These are phyloP conservation scores for Cataglyphis altisquamis DNA, from an alignment of 2,888 invertebrate genomes.

Conservation along the genomic window DNA sequence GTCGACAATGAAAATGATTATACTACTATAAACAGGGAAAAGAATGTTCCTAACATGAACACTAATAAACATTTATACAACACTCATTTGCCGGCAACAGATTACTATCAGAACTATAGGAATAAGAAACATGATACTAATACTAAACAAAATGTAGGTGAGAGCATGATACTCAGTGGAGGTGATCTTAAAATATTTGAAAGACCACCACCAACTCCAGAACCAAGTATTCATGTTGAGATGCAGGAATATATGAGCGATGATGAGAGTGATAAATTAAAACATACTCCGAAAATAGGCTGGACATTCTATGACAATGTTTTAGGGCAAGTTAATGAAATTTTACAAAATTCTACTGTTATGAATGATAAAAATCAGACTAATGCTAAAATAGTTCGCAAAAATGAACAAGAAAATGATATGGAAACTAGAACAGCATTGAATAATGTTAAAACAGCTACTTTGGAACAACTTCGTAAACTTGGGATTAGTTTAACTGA, in stretches of 20 bases:
- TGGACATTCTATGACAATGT: constrained; percentile 92
- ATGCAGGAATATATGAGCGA: constrained; percentile 86
- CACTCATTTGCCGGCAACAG: neutral
- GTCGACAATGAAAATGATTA: neutral
- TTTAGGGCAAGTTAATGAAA: constrained; percentile 88
- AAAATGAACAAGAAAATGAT: constrained; percentile 62
- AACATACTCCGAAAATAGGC: constrained; percentile 88
- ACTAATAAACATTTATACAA: neutral
- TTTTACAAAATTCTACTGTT: constrained; percentile 86
- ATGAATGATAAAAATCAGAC: constrained; percentile 65
- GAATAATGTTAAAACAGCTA: constrained; percentile 82
- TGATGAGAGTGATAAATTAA: constrained; percentile 87
- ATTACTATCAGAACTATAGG: constrained; percentile 42
- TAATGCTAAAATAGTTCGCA: constrained; percentile 42
- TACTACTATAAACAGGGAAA: neutral
- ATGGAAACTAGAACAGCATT: constrained; percentile 68
- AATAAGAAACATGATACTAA: constrained; percentile 22
- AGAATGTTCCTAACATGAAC: neutral
- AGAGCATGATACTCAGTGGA: constrained; percentile 73
- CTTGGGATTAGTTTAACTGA: constrained; percentile 83
- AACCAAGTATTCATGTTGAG: constrained; percentile 87
- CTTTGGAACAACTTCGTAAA: constrained; percentile 82
- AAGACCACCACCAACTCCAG: constrained; percentile 86
- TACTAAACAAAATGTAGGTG: constrained; percentile 53
- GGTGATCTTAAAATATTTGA: constrained; percentile 79